Evolutionary conservation across 30 jellyfish, hydroid and myxozoan genomes (phyloP).

Genomic region (Rhopilema esculentum): DNA sequence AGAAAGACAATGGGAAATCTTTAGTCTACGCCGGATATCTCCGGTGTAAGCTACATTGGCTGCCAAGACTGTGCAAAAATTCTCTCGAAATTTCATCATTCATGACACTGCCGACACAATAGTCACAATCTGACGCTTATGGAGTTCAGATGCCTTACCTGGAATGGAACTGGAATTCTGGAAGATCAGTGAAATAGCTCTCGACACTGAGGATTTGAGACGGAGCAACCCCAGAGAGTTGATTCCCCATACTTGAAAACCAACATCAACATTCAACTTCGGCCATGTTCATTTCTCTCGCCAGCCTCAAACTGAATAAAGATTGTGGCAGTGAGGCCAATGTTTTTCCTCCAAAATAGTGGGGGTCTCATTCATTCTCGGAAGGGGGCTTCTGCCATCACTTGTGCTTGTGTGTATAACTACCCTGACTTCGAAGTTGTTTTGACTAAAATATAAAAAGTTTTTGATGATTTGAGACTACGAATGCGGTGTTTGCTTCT

Average conservation of each 20-base stretch:
- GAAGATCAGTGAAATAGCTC: slow-evolving; percentile 85
- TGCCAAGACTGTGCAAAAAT: too few relatives aligned
- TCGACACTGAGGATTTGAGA: slow-evolving; percentile 92
- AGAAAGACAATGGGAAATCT: too few relatives aligned
- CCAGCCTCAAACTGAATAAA: neutral
- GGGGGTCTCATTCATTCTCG: too few relatives aligned
- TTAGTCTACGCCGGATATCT: too few relatives aligned
- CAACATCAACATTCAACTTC: neutral
- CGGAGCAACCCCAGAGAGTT: slow-evolving; percentile 95
- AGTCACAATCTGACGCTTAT: neutral
- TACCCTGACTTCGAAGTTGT: too few relatives aligned
- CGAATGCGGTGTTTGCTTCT: too few relatives aligned
- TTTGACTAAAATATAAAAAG: too few relatives aligned
- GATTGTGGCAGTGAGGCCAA: neutral
- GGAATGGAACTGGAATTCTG: slow-evolving; percentile 88
- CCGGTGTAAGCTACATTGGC: too few relatives aligned
- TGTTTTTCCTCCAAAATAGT: too few relatives aligned
- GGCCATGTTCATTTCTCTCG: neutral
- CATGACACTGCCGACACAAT: neutral
- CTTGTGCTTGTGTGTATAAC: too few relatives aligned
- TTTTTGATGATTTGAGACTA: too few relatives aligned
- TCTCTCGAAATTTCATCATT: neutral
- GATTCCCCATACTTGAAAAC: slow-evolving; percentile 82
- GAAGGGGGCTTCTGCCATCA: too few relatives aligned
- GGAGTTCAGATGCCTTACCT: slow-evolving; percentile 69